Conservation (phyloP, 2,113 vertebrate genomes). For the Otocyon megalotis region DNA sequence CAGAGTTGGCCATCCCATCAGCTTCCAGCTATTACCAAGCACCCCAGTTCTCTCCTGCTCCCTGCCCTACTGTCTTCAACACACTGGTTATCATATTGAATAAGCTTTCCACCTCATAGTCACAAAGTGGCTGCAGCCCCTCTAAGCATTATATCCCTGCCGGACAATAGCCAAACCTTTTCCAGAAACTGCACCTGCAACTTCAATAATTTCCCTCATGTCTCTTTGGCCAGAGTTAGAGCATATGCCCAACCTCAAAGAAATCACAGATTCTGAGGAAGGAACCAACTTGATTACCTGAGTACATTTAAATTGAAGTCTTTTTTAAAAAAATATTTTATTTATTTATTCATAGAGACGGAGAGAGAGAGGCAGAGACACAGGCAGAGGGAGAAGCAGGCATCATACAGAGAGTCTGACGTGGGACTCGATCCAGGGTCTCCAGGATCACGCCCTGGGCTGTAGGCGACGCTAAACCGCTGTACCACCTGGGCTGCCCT, state of each 20-base stretch:
- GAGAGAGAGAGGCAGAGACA: no score
- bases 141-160: not conserved
- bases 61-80: not conserved
- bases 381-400: no score
- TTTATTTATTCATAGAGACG: no score
- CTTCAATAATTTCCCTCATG: not conserved
- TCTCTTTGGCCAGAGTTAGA: not conserved
- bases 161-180: not conserved
- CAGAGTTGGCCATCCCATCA: not conserved
- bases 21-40: not conserved
- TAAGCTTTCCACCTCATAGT: not conserved
- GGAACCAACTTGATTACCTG: not conserved
- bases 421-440: no score
- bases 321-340: no score
- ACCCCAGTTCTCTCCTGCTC: not conserved
- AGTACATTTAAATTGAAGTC: not conserved
- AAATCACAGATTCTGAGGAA: not conserved
- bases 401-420: no score
- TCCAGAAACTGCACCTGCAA: not conserved
- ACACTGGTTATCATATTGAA: not conserved
- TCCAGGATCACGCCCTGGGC: no score
- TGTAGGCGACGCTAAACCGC: no score
- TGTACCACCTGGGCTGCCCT: no score
- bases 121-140: not conserved
- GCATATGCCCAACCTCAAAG: not conserved